Base-by-base conservation (phyloP, 2,888 invertebrate species). In the Ormyrus pomaceus region DNA sequence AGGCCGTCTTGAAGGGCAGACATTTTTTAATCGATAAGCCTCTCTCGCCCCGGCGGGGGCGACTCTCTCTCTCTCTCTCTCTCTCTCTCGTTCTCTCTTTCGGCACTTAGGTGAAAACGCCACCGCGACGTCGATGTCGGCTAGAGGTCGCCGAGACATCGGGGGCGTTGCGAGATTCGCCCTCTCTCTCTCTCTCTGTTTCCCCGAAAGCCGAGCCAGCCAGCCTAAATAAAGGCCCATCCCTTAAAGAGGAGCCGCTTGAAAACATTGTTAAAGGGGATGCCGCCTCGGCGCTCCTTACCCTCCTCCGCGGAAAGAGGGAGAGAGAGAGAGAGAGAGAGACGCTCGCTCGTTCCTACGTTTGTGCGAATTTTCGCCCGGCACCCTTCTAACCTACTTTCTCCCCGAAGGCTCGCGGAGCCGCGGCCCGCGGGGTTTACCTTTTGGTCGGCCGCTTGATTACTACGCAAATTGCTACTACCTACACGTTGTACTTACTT, bases 1-100 rank as follows among this genome's bases (percentile, higher is more conserved):
- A 90, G 90, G 90, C 88, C 88, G 88, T 89, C 89, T 90, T 90
- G 90, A 90, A 90, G 90, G 90, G 90, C 90, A 90, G 90, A 89
- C 90, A 90, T 89, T 89, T 90, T 90, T 90, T 89, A 90, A 90
- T 90, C 90, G 90, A 90, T 90, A 90, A 88, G 86, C 86, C 85
- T 86, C 85, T 86, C 66, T 70, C 56, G 53, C 61, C 83, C 87
- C 61, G 64, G 48, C 46, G 56, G 62, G 80, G 70, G 66, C 34
- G 34, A 34, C 71, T 72, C 79, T 76, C 73, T 71, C 56, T 19
- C 76, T 81, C 84, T 78, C 79, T 82, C 84, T 82, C 83, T 83
- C 83, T 85, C 85, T 81, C 83, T 83, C 84, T 74, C 83, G 46
- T 66, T 48, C 3, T 19, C 13, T 34, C 13, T 6, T 58, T 70